phyloP scores from a whole-genome alignment of 2,888 invertebrate species.

The Torymus tubicola region DNA sequence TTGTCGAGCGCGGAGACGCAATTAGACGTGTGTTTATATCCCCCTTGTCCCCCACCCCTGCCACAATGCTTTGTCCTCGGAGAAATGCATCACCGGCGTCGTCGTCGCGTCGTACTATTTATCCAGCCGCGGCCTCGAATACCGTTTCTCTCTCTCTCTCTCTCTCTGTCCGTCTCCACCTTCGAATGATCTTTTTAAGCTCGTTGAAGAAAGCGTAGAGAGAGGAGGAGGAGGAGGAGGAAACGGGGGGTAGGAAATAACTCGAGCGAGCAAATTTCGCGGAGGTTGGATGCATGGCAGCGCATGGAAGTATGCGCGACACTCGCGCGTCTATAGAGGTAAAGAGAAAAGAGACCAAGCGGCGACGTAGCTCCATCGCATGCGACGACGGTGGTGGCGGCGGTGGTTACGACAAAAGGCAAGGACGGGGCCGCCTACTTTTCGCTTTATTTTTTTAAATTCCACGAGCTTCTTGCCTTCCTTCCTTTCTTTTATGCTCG shows the following conservation, averaged over 20 bases:
- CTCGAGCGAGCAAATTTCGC: too few relatives aligned
- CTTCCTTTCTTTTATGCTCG: constrained; percentile 3
- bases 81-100: constrained; percentile 12
- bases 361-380: not conserved
- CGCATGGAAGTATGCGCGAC: too few relatives aligned
- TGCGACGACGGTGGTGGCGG: not conserved
- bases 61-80: constrained; percentile 12
- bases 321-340: not conserved
- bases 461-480: constrained; percentile 2
- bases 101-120: not conserved
- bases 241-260: not conserved
- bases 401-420: constrained; percentile 20
- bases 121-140: not conserved
- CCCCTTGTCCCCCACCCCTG: not conserved
- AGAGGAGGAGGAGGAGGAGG: not conserved
- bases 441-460: constrained; percentile 16
- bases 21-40: constrained; percentile 36
- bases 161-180: constrained; percentile 7
- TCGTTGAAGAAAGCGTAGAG: not conserved
- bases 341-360: not conserved
- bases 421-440: constrained; percentile 34
- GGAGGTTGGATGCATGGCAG: too few relatives aligned
- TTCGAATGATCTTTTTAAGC: not conserved
- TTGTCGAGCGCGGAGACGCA: constrained; percentile 24
- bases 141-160: not conserved